Base-by-base conservation (phyloP, 2,797 vertebrate genomes). In the Enteromius fasciolatus region DNA sequence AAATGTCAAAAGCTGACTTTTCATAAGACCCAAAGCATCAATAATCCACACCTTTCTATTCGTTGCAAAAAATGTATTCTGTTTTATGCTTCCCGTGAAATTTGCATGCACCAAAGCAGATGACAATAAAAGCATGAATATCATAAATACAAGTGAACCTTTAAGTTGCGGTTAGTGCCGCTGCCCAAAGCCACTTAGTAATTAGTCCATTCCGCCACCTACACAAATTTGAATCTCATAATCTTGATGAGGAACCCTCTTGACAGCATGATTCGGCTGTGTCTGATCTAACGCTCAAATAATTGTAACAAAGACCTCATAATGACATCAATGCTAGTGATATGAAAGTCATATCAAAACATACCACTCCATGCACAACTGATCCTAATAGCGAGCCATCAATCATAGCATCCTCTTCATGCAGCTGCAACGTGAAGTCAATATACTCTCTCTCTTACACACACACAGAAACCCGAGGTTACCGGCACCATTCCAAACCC, bases 311-410 rank as follows among this genome's bases (percentile, higher is more conserved):
- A 76, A 83, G 73, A 83, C 74, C 74, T 83, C 73, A 77, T 76
- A 70, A 77, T 69, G 81, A 77, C 81, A 77, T 77, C 81, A 69
- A 61, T 77, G 74, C 63, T 70, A 83, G 73, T 76, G 74, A 83
- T 83, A 83, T 69, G 81, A 83, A 83, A 83, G 81, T 83, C 81
- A 83, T 69, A 81, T 57, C n/a, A 31, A 76, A 76, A 83, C 74
- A 77, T 83, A 83, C 73, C 64, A 61, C 73, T 83, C 50, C 50
- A 77, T 25, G 81, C 74, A 69, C 74, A 77, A 69, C 81, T 70
- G 63, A 69, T 83, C 74, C 74, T 59, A 36, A 69, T 41, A 83
- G 74, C 64, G 23, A 69, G 63, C 25, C 81, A 76, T 82, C 81
- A 82, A 76, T 76, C 81, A 82, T n/a, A 68, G 73, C 63, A 14